Percentiles rank a stretch among this genome's conserved stretches.
These are phyloP conservation scores for Trididemnum miniatum DNA, from an alignment of 23 tunicate genomes.

Conservation along the genomic window DNA sequence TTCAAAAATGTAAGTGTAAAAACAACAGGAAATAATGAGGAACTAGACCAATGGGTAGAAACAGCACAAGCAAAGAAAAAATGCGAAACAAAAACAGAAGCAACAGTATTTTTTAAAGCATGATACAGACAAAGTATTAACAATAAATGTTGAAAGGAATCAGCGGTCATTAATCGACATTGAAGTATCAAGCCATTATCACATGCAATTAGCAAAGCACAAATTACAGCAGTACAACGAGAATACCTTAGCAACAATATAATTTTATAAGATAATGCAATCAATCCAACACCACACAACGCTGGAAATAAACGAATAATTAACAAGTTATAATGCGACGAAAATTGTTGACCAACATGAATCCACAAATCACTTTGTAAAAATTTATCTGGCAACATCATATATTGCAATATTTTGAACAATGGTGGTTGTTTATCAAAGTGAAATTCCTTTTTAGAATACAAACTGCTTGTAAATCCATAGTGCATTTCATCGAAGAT, in stretches of 20 bases:
- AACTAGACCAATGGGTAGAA: not conserved
- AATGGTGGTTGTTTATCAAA: conserved; percentile 30
- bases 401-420: conserved; percentile 2
- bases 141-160: conserved; percentile 4
- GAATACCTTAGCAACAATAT: not conserved
- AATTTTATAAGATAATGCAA: not conserved
- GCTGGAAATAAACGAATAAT: not conserved
- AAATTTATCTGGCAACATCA: not conserved
- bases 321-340: not conserved
- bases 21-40: not conserved
- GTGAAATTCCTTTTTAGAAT: conserved; percentile 13
- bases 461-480: conserved; percentile 11
- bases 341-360: not conserved
- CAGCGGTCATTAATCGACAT: conserved; percentile 9
- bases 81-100: not conserved
- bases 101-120: not conserved
- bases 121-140: not conserved
- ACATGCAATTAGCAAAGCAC: not conserved
- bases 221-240: not conserved
- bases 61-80: not conserved
- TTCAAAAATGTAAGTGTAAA: not conserved
- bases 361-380: not conserved
- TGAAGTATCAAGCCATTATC: conserved; percentile 29
- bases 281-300: not conserved
- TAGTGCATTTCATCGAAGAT: conserved; percentile 20